Conservation (phyloP, 1,140 invertebrate species). For the Bombus picipes region DNA sequence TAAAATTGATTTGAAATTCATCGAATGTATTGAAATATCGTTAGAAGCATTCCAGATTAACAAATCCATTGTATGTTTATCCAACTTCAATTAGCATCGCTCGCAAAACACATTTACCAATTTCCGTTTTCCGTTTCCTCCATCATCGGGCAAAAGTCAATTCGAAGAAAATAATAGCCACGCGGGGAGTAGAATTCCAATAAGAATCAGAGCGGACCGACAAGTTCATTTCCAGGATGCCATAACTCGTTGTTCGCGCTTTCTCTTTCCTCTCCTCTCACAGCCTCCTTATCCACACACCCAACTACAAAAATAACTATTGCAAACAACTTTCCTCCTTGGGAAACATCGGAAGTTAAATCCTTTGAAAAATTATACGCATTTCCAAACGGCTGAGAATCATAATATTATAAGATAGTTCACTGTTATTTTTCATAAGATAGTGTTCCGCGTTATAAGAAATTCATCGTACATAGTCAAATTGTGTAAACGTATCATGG, state of each 20-base stretch:
- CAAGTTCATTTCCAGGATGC: slow-evolving; percentile 8
- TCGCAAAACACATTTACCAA: no score
- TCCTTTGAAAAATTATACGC: background rate
- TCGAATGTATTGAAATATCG: no score
- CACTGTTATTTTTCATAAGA: no score
- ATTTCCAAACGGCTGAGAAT: background rate
- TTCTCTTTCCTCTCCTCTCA: background rate
- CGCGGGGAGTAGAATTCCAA: background rate
- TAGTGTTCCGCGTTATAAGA: no score
- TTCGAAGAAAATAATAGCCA: background rate
- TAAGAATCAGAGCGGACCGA: slow-evolving; percentile 3
- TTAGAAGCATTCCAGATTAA: background rate
- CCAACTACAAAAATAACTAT: background rate
- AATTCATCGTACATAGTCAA: no score
- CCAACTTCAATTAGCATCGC: background rate
- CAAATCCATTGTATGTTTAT: background rate
- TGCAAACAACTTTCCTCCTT: background rate
- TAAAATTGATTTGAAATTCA: no score
- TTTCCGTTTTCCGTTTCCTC: background rate
- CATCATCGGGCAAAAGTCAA: background rate
- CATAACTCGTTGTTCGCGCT: slow-evolving; percentile 1
- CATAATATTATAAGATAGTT: no score
- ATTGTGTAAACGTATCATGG: no score
- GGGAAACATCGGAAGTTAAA: background rate
- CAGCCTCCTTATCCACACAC: background rate